Conservation (phyloP, 2,113 vertebrate genomes). For the Redunca redunca region DNA sequence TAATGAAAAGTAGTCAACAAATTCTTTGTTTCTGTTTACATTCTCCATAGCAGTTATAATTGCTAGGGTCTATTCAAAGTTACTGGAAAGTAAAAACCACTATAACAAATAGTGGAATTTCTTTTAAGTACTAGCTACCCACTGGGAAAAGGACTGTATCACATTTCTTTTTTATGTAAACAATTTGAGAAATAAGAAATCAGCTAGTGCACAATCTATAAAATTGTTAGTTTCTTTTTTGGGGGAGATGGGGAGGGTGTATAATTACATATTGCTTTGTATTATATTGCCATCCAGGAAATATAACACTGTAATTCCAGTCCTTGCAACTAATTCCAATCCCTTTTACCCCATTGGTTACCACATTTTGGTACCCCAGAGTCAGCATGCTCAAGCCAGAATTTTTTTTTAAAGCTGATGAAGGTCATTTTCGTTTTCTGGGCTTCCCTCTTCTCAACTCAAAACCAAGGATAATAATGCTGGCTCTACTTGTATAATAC, state of each 20-base stretch:
- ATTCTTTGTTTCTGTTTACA: slow-evolving; percentile 36
- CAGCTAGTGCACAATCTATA: background rate
- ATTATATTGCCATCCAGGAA: slow-evolving; percentile 29
- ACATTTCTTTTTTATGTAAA: slow-evolving; percentile 49
- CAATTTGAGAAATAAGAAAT: slow-evolving; percentile 42
- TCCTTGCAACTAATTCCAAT: background rate
- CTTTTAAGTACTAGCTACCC: slow-evolving; percentile 60
- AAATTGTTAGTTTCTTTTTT: slow-evolving; percentile 29
- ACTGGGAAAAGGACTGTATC: slow-evolving; percentile 52
- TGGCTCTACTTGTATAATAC: background rate
- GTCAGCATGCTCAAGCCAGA: background rate
- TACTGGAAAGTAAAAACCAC: slow-evolving; percentile 45
- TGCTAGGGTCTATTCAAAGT: slow-evolving; percentile 47
- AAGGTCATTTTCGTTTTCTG: background rate
- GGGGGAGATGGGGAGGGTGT: background rate
- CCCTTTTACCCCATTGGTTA: background rate
- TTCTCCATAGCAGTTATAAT: slow-evolving; percentile 45
- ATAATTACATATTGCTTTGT: background rate
- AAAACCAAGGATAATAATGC: background rate
- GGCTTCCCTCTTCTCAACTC: background rate
- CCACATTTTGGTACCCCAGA: background rate
- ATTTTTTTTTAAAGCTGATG: background rate
- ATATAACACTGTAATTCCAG: background rate
- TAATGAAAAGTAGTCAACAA: slow-evolving; percentile 56
- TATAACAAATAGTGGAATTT: slow-evolving; percentile 41